Evolutionary conservation across 2,797 vertebrate species (phyloP).

Genomic region (Tangara arthus): DNA sequence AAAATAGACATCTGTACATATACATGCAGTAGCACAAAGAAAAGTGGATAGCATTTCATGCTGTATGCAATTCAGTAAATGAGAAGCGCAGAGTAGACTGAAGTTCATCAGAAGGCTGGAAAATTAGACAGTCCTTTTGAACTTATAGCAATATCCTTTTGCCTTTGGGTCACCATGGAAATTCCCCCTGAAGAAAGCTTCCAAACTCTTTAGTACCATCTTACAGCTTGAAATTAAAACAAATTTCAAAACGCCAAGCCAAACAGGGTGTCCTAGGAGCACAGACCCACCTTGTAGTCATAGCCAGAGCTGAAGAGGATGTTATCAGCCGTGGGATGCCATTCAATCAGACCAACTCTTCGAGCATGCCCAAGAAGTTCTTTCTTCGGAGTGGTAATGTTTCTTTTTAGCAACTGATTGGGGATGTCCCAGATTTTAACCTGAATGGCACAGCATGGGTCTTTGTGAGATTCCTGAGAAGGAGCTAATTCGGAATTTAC

Average conservation of each 20-base stretch:
- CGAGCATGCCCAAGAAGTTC: conserved; percentile 86
- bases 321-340: conserved; percentile 89
- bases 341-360: conserved; percentile 89
- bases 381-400: conserved; percentile 80
- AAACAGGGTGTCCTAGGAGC: background rate
- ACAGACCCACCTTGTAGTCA: conserved; percentile 86
- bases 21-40: background rate
- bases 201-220: background rate
- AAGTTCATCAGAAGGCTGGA: background rate
- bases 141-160: background rate
- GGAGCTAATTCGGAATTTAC: background rate
- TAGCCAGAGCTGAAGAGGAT: conserved; percentile 90
- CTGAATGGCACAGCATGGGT: conserved; percentile 62
- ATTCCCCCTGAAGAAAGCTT: background rate
- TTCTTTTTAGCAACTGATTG: conserved; percentile 79
- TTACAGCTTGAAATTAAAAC: background rate
- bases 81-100: background rate
- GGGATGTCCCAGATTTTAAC: conserved; percentile 94
- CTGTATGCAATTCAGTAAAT: background rate
- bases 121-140: background rate
- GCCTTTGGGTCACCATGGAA: background rate
- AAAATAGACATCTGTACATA: background rate
- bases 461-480: background rate
- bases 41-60: background rate
- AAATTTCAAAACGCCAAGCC: background rate